These are phyloP conservation scores for Notolabrus celidotus DNA, from an alignment of 2,797 vertebrate genomes.

Conservation along the genomic window DNA sequence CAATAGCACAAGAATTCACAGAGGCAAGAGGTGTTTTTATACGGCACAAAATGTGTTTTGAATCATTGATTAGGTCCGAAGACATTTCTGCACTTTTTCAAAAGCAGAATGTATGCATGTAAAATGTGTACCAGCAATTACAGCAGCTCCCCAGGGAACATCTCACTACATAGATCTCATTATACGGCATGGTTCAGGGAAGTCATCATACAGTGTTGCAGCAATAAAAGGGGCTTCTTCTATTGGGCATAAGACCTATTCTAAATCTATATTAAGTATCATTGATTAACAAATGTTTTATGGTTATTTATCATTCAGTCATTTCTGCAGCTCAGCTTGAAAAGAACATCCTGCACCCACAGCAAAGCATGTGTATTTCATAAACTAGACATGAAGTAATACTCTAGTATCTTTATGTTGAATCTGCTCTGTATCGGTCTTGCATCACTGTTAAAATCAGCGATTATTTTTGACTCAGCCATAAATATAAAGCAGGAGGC, in stretches of 20 bases:
- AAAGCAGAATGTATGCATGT: conserved; percentile 13
- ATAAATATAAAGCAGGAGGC: conserved; percentile 55
- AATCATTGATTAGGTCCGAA: conserved; percentile 16
- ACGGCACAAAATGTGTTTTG: conserved; percentile 4
- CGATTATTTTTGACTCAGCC: conserved; percentile 63
- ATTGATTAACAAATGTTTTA: too few species aligned
- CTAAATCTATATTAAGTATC: too few species aligned
- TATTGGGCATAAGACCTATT: background rate
- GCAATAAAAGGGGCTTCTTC: conserved; percentile 19
- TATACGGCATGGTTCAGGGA: conserved; percentile 18
- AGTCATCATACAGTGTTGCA: conserved; percentile 20
- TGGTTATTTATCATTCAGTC: conserved; percentile 24
- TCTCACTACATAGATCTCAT: conserved; percentile 16
- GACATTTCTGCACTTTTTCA: background rate
- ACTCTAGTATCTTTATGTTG: background rate
- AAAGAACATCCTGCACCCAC: background rate
- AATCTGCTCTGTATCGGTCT: background rate
- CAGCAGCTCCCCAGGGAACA: conserved; percentile 13
- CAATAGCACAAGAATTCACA: conserved; percentile 16
- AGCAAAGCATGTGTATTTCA: conserved; percentile 1
- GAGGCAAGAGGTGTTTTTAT: conserved; percentile 12
- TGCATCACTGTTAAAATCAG: conserved; percentile 27
- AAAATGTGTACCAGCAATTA: conserved; percentile 13
- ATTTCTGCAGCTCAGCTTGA: conserved; percentile 2
- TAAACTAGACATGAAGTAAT: background rate